Evolutionary conservation across 2,888 invertebrate genomes (phyloP), one percentile per base, ranked within the genome.

Genomic region (Xiphydria camelus): DNA sequence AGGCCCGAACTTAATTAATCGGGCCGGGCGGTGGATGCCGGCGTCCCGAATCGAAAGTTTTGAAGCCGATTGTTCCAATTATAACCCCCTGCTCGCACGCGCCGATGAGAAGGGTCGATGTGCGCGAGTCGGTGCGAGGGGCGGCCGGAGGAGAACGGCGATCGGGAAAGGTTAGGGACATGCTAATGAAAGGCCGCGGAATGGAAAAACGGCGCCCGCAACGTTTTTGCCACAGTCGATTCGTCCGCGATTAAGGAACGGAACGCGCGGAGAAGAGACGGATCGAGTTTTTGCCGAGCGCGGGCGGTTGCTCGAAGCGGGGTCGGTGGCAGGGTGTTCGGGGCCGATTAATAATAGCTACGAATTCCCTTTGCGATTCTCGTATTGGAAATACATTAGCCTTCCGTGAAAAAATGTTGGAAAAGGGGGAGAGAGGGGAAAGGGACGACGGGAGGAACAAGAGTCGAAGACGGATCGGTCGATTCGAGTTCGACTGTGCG

Each of bases 361-460:
- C 23, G 12, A 23, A 41, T 41, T 41, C 23, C 25, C 19, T 20
- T 19, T 7, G 20, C 22, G 17, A 34, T 25, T 10, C 12, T 17
- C 35, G 35, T 4, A 35, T 41, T 22, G 34, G 41, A 41, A 41
- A 34, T 23, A 35, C 19, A 41, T 41, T 35, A 36, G 40, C 19
- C 2, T 20, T 31, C 9, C 9, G 20, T 36, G 36, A 20, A n/a
- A 21, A 12, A 20, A 7, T 20, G 36, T 12, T n/a, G 25, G 3
- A 21, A 25, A 15, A 38, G n/a, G 15, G 17, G 15, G 26, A 25
- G 14, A 38, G n/a, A 15, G 17, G 15, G 26, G 25, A 14, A 7
- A 14, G 14, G 9, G 10, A 14, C 7, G 20, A 26, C 4, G 17
- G 12, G 22, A 15, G 4, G 17, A 9, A 12, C 10, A 41, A 33